Percentiles rank a stretch among this genome's conserved stretches.
Conservation (phyloP, 2,797 vertebrate species). For the Rhyacichthys aspro region DNA sequence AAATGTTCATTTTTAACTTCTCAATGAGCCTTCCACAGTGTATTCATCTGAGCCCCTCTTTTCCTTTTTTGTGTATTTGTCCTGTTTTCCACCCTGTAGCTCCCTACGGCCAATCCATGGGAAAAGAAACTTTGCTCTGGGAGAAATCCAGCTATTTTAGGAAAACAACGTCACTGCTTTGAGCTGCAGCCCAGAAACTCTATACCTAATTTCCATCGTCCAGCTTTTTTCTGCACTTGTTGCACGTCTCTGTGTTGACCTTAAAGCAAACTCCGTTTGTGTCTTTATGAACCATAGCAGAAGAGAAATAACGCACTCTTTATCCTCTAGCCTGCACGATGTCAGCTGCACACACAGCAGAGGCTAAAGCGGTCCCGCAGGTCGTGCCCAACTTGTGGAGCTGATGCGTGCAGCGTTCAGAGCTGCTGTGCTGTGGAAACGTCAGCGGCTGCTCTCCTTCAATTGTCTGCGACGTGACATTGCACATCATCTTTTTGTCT, state of each 20-base stretch:
- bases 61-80: slow-evolving; percentile 20
- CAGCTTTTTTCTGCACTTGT: slow-evolving; percentile 36
- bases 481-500: slow-evolving; percentile 15
- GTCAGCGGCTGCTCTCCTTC: slow-evolving; percentile 25
- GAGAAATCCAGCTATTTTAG: slow-evolving; percentile 78
- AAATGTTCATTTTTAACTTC: background rate
- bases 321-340: background rate
- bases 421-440: slow-evolving; percentile 37
- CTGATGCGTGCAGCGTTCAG: slow-evolving; percentile 20
- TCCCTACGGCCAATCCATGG: slow-evolving; percentile 76
- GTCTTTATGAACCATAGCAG: background rate
- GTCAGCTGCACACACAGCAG: slow-evolving; percentile 20
- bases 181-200: slow-evolving; percentile 71
- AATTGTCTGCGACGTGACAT: slow-evolving; percentile 48
- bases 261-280: background rate
- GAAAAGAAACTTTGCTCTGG: slow-evolving; percentile 77
- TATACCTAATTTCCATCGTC: slow-evolving; percentile 36
- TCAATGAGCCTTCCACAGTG: slow-evolving; percentile 20
- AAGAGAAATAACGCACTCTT: background rate
- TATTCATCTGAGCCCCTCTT: slow-evolving; percentile 4
- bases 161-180: slow-evolving; percentile 74
- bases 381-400: slow-evolving; percentile 52
- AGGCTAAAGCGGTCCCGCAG: slow-evolving; percentile 15
- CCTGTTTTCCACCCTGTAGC: slow-evolving; percentile 32
- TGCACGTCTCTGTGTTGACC: slow-evolving; percentile 36